Conservation (phyloP, 1,140 invertebrate species). For the Stegodyphus dumicola region DNA sequence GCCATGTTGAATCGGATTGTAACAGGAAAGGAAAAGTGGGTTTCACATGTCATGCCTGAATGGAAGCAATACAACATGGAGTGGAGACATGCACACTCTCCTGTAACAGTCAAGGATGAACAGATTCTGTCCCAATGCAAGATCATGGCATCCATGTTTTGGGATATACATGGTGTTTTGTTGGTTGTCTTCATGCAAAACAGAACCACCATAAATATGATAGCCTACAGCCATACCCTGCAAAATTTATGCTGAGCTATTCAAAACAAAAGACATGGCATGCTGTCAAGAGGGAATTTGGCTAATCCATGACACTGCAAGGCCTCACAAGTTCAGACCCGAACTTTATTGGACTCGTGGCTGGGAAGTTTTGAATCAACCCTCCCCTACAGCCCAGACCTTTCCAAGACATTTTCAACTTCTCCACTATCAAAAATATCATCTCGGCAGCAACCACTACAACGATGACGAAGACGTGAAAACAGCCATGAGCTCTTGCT, state of each 20-base stretch:
- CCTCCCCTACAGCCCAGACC: no score
- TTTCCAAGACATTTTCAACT: no score
- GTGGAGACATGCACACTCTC: background rate
- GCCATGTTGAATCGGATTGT: background rate
- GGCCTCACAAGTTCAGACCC: background rate
- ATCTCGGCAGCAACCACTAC: no score
- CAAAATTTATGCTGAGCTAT: background rate
- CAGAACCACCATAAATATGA: background rate
- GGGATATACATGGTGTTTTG: constrained; percentile 2
- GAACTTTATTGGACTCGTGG: no score
- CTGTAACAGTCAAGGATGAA: background rate
- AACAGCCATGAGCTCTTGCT: no score
- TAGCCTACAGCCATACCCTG: background rate
- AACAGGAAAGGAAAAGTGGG: background rate
- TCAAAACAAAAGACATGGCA: background rate
- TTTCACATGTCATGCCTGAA: background rate
- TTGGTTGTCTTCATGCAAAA: background rate
- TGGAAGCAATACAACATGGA: background rate
- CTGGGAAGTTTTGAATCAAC: no score
- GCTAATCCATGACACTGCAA: background rate
- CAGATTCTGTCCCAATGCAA: background rate
- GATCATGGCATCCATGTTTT: constrained; percentile 7
- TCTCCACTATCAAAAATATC: no score
- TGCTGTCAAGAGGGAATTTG: background rate
- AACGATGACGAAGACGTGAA: no score